Evolutionary conservation across 2,113 vertebrate species (phyloP).

Genomic region (Vimba vimba): DNA sequence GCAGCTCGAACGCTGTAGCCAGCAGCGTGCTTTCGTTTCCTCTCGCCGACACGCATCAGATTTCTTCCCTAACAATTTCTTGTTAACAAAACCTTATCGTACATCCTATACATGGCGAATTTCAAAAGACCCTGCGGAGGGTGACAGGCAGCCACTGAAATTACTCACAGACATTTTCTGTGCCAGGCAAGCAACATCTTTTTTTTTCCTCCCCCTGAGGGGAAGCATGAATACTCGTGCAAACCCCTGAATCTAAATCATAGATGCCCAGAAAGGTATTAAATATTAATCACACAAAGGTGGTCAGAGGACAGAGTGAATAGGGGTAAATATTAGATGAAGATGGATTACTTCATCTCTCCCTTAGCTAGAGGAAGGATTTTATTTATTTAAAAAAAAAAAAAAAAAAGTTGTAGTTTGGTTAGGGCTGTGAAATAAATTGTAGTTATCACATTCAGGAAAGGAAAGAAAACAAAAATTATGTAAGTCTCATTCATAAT

Average conservation of each 20-base stretch:
- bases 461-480: neutral
- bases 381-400: neutral
- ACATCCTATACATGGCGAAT: slow-evolving; percentile 11
- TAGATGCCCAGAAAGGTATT: slow-evolving; percentile 35
- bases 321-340: slow-evolving; percentile 54
- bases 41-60: neutral
- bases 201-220: slow-evolving; percentile 5
- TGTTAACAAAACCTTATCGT: slow-evolving; percentile 27
- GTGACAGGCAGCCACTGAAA: slow-evolving; percentile 10
- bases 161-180: slow-evolving; percentile 16
- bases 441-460: too few species aligned
- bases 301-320: slow-evolving; percentile 39
- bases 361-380: slow-evolving; percentile 22
- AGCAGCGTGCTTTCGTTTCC: slow-evolving; percentile 1
- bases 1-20: slow-evolving; percentile 30
- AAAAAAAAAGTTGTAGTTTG: neutral
- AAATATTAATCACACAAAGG: slow-evolving; percentile 46
- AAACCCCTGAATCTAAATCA: slow-evolving; percentile 36
- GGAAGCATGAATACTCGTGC: slow-evolving; percentile 36
- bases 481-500: neutral
- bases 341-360: slow-evolving; percentile 50
- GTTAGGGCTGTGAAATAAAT: neutral
- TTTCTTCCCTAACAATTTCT: slow-evolving; percentile 22
- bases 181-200: slow-evolving; percentile 4
- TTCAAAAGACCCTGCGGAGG: slow-evolving; percentile 18